Conservation (phyloP, 2,888 invertebrate genomes). For the Phaonia tiefii region DNA sequence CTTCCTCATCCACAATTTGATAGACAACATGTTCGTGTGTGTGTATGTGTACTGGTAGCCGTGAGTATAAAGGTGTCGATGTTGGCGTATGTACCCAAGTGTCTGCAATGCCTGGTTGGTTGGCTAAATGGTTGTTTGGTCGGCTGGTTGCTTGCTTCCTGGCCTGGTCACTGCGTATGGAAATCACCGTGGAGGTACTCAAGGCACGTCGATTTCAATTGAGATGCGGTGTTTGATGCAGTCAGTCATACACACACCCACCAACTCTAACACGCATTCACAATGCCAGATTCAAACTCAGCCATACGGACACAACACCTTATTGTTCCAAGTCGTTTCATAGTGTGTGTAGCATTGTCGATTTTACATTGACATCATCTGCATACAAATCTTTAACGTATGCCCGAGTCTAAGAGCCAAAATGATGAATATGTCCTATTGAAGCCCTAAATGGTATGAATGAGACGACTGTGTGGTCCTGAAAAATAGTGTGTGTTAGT, state of each 20-base stretch:
- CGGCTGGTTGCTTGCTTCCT: neutral
- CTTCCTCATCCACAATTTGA: constrained; percentile 15
- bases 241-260: constrained; percentile 16
- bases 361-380: constrained; percentile 23
- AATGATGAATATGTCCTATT: constrained; percentile 6
- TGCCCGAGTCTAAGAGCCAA: neutral
- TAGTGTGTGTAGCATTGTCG: constrained; percentile 15
- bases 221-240: constrained; percentile 50
- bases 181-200: constrained; percentile 25
- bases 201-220: constrained; percentile 47
- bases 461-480: too few species aligned
- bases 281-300: neutral
- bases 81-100: neutral
- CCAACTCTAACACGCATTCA: neutral
- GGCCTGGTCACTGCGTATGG: constrained; percentile 12
- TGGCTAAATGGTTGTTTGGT: neutral
- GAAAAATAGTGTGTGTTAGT: neutral
- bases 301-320: constrained; percentile 8
- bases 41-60: neutral
- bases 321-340: constrained; percentile 6
- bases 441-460: neutral
- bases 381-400: constrained; percentile 12
- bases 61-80: too few species aligned
- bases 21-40: constrained; percentile 9
- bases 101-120: neutral